Evolutionary conservation across 2,113 vertebrate genomes (phyloP).

Genomic region (Saimiri boliviensis): DNA sequence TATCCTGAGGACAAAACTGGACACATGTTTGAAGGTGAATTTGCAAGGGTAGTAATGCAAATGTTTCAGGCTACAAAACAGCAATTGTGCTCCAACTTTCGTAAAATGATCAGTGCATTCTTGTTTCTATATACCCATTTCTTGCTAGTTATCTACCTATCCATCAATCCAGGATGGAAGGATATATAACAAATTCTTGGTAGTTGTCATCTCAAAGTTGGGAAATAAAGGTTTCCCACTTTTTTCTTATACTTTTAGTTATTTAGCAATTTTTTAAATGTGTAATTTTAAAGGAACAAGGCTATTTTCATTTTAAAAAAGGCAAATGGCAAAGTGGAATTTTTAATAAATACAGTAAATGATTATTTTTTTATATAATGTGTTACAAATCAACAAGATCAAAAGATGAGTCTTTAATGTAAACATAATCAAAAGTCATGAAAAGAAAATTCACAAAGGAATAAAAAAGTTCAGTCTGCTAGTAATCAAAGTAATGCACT

Average conservation of each 20-base stretch:
- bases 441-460: not conserved
- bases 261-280: not conserved
- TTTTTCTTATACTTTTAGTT: slow-evolving; percentile 22
- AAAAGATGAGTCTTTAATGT: not conserved
- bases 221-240: not conserved
- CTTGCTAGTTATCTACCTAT: not conserved
- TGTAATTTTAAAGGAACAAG: not conserved
- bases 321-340: not conserved
- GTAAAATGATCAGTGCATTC: not conserved
- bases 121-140: not conserved
- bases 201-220: not conserved
- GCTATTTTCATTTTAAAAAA: not conserved
- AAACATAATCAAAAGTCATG: not conserved
- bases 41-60: not conserved
- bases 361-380: not conserved
- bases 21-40: not conserved
- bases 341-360: not conserved
- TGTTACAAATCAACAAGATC: not conserved
- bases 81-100: not conserved
- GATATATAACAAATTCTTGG: not conserved
- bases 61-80: not conserved
- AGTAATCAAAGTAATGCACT: not conserved
- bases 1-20: not conserved
- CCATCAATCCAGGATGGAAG: not conserved
- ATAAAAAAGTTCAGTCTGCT: not conserved